Evolutionary conservation across 2,113 vertebrate species (phyloP).

Genomic region (Syngnathus scovelli): DNA sequence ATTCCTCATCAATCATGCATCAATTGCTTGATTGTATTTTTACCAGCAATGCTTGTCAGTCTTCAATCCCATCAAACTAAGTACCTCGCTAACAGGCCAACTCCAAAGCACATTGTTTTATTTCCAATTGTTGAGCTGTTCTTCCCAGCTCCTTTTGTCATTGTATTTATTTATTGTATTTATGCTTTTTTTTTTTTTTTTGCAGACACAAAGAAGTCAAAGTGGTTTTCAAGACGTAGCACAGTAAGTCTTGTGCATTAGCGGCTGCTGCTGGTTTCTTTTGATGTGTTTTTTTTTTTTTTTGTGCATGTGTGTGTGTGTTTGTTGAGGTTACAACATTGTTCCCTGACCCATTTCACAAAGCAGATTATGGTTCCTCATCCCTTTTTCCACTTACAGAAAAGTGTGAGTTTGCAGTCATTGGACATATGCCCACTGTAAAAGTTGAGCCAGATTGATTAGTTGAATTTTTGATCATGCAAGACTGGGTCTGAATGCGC

Average conservation of each 20-base stretch:
- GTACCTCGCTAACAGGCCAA: not conserved
- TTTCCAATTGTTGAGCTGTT: constrained; percentile 18
- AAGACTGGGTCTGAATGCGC: constrained; percentile 4
- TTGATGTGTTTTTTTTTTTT: not conserved
- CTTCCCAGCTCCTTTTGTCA: not conserved
- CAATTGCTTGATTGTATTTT: not conserved
- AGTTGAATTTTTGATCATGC: constrained; percentile 9
- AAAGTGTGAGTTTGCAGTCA: constrained; percentile 30
- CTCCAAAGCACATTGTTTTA: constrained; percentile 2
- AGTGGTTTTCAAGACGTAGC: constrained; percentile 82
- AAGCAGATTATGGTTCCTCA: constrained; percentile 57
- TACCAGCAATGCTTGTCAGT: not conserved
- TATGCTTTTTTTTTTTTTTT: constrained; percentile 28
- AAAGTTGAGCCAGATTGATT: constrained; percentile 29
- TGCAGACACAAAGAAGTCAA: constrained; percentile 84
- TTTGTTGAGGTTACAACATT: constrained; percentile 46
- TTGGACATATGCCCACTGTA: constrained; percentile 32
- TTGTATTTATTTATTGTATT: not conserved
- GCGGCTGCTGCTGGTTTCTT: not conserved
- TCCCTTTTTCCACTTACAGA: constrained; percentile 20
- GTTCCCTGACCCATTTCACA: constrained; percentile 68
- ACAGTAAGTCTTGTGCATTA: constrained; percentile 58
- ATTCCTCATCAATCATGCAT: not conserved
- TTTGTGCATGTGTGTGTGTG: constrained; percentile 13
- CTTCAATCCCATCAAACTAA: not conserved